Percentiles rank a stretch among this genome's conserved stretches.
Evolutionary conservation across 2,113 vertebrate genomes (phyloP).

Genomic region (Cromileptes altivelis): DNA sequence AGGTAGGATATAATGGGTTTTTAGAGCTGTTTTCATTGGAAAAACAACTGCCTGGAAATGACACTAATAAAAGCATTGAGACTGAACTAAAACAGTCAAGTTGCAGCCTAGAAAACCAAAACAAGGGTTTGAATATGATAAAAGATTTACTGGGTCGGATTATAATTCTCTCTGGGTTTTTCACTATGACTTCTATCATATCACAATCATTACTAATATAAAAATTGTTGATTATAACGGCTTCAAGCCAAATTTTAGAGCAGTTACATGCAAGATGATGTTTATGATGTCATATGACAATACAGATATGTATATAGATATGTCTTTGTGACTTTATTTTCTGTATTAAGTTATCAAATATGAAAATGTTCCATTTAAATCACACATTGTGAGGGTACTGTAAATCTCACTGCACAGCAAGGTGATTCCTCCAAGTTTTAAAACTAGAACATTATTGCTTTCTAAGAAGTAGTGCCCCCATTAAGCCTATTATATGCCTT

Average conservation of each 20-base stretch:
- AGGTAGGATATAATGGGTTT: neutral
- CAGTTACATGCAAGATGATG: neutral
- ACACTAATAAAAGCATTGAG: neutral
- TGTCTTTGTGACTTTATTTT: neutral
- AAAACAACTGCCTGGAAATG: neutral
- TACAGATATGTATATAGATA: neutral
- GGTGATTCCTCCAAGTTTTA: neutral
- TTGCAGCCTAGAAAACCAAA: neutral
- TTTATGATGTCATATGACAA: neutral
- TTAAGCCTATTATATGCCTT: no score
- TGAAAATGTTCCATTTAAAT: slow-evolving; percentile 6
- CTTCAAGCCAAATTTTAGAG: slow-evolving; percentile 4
- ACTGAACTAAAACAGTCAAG: neutral
- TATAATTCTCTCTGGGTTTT: neutral
- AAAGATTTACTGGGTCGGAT: neutral
- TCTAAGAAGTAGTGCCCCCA: neutral
- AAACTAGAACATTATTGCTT: neutral
- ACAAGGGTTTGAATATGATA: neutral
- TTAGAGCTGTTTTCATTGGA: neutral
- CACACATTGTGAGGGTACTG: neutral
- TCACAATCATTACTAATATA: neutral
- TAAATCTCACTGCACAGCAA: neutral
- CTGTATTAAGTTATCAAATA: neutral
- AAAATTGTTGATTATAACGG: neutral
- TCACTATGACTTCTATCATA: neutral